phyloP scores from a whole-genome alignment of 2,888 invertebrate genomes.

The Spatulosminthurus flaviceps region DNA sequence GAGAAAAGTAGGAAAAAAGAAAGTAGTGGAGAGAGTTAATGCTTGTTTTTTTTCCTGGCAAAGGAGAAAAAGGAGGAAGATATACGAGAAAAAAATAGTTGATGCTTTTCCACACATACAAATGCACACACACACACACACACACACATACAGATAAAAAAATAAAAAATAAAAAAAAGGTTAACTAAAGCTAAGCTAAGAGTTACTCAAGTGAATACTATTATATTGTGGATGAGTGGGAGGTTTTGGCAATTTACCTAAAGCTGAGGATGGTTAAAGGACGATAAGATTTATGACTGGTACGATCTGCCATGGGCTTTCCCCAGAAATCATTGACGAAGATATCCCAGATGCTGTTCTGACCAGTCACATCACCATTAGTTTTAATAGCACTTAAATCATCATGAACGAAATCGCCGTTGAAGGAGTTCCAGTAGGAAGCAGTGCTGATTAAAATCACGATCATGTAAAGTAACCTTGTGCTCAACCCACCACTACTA shows the following conservation, averaged over 20 bases:
- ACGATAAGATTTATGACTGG: constrained; percentile 87
- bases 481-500: constrained; percentile 25
- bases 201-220: constrained; percentile 20
- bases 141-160: too few relatives aligned
- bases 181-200: background rate
- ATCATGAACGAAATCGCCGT: constrained; percentile 87
- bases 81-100: background rate
- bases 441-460: constrained; percentile 75
- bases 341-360: constrained; percentile 72
- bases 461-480: constrained; percentile 69
- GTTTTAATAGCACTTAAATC: constrained; percentile 84
- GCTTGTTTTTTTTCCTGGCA: background rate
- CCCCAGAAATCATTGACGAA: constrained; percentile 89
- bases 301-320: constrained; percentile 82
- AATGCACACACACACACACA: too few relatives aligned
- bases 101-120: constrained; percentile 6
- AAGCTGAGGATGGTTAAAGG: constrained; percentile 85
- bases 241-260: constrained; percentile 73
- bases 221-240: constrained; percentile 41
- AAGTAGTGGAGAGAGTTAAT: constrained; percentile 9
- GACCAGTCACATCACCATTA: constrained; percentile 81
- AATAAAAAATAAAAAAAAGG: too few relatives aligned
- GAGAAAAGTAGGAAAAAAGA: background rate
- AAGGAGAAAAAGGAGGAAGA: background rate
- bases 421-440: constrained; percentile 78